Conservation (phyloP, 2,797 vertebrate species). For the Darevskia mixta region DNA sequence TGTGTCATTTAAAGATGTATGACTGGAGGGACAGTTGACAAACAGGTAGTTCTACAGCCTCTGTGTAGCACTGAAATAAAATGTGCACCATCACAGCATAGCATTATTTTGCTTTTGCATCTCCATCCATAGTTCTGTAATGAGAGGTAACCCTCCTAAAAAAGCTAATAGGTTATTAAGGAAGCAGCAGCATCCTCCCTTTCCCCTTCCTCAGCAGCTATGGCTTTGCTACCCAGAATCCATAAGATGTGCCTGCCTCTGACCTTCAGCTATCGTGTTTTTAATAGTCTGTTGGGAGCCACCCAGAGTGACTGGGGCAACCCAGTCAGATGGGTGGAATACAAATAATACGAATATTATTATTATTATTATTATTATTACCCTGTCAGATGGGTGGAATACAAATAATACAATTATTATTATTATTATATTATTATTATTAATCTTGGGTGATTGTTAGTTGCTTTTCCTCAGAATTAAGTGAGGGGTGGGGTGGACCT, state of each 20-base stretch:
- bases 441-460: too few relatives aligned
- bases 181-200: neutral
- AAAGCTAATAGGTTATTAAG: neutral
- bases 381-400: too few relatives aligned
- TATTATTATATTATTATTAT: too few relatives aligned
- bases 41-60: neutral
- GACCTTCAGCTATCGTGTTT: neutral
- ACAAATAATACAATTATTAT: too few relatives aligned
- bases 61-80: neutral
- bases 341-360: too few relatives aligned
- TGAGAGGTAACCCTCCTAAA: neutral
- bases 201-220: neutral
- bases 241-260: neutral
- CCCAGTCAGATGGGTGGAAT: too few relatives aligned
- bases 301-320: too few relatives aligned
- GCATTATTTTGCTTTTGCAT: neutral
- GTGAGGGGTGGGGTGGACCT: too few relatives aligned
- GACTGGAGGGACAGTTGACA: neutral
- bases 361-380: too few relatives aligned
- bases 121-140: neutral
- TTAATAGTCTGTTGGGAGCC: too few relatives aligned
- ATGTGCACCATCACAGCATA: too few relatives aligned
- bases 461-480: too few relatives aligned
- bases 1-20: constrained; percentile 18
- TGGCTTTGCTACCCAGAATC: neutral